Evolutionary conservation across 2,113 vertebrate species (phyloP).

Genomic region (Tragulus kanchil): DNA sequence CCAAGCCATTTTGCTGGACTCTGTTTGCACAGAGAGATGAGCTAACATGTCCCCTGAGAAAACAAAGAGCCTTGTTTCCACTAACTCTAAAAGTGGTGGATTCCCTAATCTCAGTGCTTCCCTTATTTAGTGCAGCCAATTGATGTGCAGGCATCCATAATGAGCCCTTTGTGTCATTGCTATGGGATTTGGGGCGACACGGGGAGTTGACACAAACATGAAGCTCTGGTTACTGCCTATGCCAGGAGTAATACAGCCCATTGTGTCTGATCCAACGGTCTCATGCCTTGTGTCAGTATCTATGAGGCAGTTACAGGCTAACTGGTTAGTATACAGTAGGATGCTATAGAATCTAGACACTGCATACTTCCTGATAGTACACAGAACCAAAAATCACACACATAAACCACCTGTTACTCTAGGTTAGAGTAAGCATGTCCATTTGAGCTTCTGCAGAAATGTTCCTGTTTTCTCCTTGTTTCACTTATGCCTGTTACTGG

Average conservation of each 20-base stretch:
- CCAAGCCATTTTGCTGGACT: not conserved
- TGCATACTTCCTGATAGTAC: not conserved
- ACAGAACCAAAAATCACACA: not conserved
- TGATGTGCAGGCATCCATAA: not conserved
- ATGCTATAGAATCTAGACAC: not conserved
- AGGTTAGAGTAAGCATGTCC: not conserved
- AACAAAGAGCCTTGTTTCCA: not conserved
- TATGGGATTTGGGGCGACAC: not conserved
- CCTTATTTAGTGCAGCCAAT: not conserved
- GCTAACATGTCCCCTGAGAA: not conserved
- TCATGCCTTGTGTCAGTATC: slow-evolving; percentile 20
- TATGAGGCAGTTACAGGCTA: not conserved
- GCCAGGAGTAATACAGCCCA: not conserved
- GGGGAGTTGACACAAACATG: not conserved
- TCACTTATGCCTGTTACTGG: not conserved
- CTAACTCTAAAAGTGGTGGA: not conserved
- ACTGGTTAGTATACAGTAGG: not conserved
- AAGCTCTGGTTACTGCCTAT: not conserved
- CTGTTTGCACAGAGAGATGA: not conserved
- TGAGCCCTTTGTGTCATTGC: not conserved
- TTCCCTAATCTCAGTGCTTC: not conserved
- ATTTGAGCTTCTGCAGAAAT: not conserved
- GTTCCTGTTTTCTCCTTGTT: not conserved
- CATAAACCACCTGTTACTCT: not conserved
- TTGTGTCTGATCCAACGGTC: slow-evolving; percentile 5